Evolutionary conservation across 2,113 vertebrate genomes (phyloP).

Genomic region (Conger conger): DNA sequence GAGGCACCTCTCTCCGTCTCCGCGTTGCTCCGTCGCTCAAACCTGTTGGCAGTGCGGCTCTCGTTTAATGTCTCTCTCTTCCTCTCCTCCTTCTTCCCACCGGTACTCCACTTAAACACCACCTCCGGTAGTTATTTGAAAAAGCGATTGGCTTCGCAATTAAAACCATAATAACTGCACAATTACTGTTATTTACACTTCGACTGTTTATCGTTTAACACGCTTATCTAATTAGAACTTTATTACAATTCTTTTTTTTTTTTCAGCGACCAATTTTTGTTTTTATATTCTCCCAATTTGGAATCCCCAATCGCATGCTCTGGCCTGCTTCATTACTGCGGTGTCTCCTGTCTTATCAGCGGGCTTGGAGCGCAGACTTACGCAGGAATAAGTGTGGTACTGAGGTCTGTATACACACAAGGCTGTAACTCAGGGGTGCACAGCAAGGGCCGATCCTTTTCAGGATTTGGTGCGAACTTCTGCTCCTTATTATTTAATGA

Average conservation of each 20-base stretch:
- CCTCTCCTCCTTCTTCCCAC: neutral
- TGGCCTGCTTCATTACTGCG: neutral
- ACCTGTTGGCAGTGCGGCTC: neutral
- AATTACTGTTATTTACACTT: slow-evolving; percentile 4
- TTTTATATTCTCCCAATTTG: neutral
- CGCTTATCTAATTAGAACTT: neutral
- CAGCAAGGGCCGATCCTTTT: too few species aligned
- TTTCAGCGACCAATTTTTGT: neutral
- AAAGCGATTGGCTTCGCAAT: neutral
- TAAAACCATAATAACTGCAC: neutral
- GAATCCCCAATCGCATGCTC: neutral
- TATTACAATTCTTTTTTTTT: neutral
- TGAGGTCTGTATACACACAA: too few species aligned
- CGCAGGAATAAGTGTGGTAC: too few species aligned
- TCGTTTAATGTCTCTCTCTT: neutral
- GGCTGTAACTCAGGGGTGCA: too few species aligned
- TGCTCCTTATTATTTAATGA: too few species aligned
- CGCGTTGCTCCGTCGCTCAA: neutral
- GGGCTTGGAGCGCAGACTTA: neutral
- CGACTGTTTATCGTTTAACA: neutral
- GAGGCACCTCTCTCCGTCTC: neutral
- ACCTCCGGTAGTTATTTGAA: neutral
- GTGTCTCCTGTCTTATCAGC: neutral
- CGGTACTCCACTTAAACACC: neutral
- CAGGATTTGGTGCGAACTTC: too few species aligned